phyloP scores from a whole-genome alignment of 1,140 invertebrate species.

The Drosophila grimshawi region DNA sequence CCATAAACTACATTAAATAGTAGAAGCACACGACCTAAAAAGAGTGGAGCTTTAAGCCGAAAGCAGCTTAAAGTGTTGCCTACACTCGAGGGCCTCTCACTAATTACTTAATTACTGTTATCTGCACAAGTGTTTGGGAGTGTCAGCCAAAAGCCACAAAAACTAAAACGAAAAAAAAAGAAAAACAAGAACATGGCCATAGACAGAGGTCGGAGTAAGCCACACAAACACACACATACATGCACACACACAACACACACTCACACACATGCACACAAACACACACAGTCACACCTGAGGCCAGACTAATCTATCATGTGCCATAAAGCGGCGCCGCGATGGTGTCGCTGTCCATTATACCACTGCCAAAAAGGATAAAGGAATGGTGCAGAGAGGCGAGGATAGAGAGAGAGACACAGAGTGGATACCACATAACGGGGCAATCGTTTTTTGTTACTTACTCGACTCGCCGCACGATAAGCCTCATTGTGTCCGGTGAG shows the following conservation, averaged over 20 bases:
- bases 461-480: constrained; percentile 56
- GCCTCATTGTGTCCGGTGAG: constrained; percentile 78
- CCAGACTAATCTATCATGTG: constrained; percentile 80
- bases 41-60: constrained; percentile 1
- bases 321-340: constrained; percentile 66
- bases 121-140: constrained; percentile 28
- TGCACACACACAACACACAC: constrained; percentile 59
- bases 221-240: constrained; percentile 65
- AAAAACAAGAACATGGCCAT: neutral
- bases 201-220: constrained; percentile 37
- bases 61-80: constrained; percentile 28
- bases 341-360: constrained; percentile 36
- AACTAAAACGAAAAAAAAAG: constrained; percentile 27
- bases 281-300: constrained; percentile 67
- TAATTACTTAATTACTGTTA: constrained; percentile 55
- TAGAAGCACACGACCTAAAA: neutral
- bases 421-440: neutral
- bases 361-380: neutral
- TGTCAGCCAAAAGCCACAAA: constrained; percentile 47
- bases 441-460: constrained; percentile 31
- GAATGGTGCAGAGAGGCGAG: neutral
- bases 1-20: too few relatives aligned
- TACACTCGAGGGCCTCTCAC: constrained; percentile 21
- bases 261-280: constrained; percentile 51
- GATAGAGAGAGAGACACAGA: neutral